Evolutionary conservation across 2,797 vertebrate genomes (phyloP).

Genomic region (Agapornis canus): DNA sequence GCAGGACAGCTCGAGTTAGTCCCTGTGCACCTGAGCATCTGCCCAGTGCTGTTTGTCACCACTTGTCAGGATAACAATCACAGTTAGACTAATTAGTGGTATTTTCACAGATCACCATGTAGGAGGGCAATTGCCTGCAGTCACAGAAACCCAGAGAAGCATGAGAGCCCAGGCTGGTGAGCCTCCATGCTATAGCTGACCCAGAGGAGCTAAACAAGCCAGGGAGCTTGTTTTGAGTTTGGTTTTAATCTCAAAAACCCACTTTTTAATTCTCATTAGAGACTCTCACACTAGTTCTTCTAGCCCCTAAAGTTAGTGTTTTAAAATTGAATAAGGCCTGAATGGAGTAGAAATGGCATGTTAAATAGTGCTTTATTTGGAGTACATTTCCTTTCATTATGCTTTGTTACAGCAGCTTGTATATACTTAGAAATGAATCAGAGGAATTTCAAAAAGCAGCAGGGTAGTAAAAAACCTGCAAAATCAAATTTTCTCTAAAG

Average conservation of each 20-base stretch:
- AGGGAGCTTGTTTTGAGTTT: neutral
- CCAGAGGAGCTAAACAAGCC: neutral
- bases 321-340: conserved; percentile 4
- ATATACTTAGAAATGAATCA: conserved; percentile 28
- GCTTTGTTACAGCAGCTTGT: neutral
- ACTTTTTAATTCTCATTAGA: neutral
- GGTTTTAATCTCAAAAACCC: neutral
- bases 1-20: neutral
- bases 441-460: conserved; percentile 24
- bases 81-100: conserved; percentile 5
- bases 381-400: neutral
- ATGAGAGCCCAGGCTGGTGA: neutral
- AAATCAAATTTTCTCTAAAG: conserved; percentile 13
- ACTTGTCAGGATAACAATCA: conserved; percentile 24
- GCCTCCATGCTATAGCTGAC: neutral
- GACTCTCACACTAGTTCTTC: neutral
- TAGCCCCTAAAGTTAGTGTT: neutral
- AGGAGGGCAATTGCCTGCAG: neutral
- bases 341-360: neutral
- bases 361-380: conserved; percentile 28
- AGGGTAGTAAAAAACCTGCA: conserved; percentile 30
- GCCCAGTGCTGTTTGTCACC: conserved; percentile 3
- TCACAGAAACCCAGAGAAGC: neutral
- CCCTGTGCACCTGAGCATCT: neutral
- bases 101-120: neutral